Evolutionary conservation across 2,113 vertebrate species (phyloP).

Genomic region (Dicerorhinus sumatrensis): DNA sequence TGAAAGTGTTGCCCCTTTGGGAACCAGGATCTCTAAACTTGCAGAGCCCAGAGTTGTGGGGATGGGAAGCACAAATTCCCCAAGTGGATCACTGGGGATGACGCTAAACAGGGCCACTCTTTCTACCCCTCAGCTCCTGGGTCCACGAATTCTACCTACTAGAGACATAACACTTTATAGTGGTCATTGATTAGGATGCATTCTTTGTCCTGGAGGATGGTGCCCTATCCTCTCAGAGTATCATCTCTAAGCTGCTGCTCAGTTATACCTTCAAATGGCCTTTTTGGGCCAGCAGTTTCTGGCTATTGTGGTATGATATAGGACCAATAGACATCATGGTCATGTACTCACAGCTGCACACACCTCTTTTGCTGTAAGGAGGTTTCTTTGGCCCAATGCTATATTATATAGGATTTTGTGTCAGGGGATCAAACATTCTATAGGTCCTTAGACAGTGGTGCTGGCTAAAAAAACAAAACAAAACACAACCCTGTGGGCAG

Average conservation of each 20-base stretch:
- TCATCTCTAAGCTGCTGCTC: background rate
- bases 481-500: background rate
- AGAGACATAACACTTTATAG: background rate
- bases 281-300: background rate
- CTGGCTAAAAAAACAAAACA: background rate
- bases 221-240: background rate
- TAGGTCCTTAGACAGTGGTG: background rate
- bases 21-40: background rate
- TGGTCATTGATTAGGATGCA: background rate
- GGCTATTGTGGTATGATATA: background rate
- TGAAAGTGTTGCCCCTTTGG: background rate
- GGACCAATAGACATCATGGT: background rate
- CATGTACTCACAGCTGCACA: background rate
- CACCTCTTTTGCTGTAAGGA: background rate
- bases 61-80: background rate
- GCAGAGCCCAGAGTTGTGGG: background rate
- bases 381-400: background rate
- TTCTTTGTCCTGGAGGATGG: background rate
- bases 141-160: background rate
- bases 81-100: background rate
- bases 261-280: background rate
- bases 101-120: background rate
- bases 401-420: background rate
- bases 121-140: background rate
- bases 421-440: background rate